These are phyloP conservation scores for Brachypteracias leptosomus DNA, from an alignment of 2,113 vertebrate genomes.

Conservation along the genomic window DNA sequence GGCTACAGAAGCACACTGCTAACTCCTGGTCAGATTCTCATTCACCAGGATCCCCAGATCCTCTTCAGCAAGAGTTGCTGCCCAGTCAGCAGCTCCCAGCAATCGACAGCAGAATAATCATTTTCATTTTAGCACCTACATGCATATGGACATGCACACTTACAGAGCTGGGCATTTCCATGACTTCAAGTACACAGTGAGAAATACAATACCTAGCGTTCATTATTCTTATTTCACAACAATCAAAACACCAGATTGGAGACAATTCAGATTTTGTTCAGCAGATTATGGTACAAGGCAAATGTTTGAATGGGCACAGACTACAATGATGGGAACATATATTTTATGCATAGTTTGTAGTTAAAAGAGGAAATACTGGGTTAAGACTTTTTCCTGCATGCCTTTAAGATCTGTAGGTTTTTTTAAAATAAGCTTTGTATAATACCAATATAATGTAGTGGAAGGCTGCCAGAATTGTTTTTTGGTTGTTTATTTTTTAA, in stretches of 20 bases:
- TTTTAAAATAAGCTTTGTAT: not conserved
- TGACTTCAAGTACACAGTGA: not conserved
- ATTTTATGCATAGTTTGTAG: not conserved
- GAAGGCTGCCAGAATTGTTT: not conserved
- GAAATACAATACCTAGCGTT: not conserved
- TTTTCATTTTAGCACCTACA: not conserved
- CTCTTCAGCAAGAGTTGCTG: not conserved
- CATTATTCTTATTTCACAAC: not conserved
- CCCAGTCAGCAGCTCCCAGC: not conserved
- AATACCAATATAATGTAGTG: not conserved
- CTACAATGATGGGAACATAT: not conserved
- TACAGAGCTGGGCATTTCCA: not conserved
- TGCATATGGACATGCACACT: rapidly evolving
- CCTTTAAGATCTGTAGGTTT: not conserved
- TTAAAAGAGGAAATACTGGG: not conserved
- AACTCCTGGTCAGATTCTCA: not conserved
- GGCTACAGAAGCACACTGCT: not conserved
- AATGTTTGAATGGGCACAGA: not conserved
- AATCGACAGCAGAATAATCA: not conserved
- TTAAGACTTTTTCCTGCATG: not conserved
- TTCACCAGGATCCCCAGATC: not conserved
- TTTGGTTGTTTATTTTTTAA: not conserved
- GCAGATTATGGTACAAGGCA: not conserved
- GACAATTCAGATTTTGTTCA: not conserved
- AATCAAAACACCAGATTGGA: not conserved